A percentile compares a stretch with the other conserved stretches of the same genome.
Evolutionary conservation across 2,113 vertebrate genomes (phyloP).

Genomic region (Paratilapia polleni): DNA sequence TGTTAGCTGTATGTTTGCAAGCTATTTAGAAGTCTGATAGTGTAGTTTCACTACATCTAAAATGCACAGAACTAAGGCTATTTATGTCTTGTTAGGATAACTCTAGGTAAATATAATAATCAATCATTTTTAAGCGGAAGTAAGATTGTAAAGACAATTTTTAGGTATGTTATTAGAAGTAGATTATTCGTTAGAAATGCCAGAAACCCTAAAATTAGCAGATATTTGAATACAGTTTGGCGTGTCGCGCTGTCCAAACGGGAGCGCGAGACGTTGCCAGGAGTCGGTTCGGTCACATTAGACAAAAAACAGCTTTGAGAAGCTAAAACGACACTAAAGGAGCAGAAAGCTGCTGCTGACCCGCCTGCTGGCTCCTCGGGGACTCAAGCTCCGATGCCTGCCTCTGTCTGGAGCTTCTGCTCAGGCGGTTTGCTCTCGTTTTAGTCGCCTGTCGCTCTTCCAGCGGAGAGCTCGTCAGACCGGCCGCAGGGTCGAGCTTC

Average conservation of each 20-base stretch:
- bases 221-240: neutral
- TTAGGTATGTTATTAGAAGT: neutral
- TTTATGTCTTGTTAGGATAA: neutral
- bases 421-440: constrained; percentile 65
- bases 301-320: neutral
- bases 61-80: neutral
- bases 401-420: constrained; percentile 51
- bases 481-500: neutral
- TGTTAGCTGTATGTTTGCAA: neutral
- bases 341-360: neutral
- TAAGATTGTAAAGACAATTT: neutral
- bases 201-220: neutral
- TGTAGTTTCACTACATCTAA: neutral
- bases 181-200: no score
- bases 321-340: neutral
- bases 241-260: neutral
- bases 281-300: neutral
- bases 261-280: neutral
- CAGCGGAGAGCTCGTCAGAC: neutral
- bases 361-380: neutral
- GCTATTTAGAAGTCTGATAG: neutral
- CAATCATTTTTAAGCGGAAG: neutral
- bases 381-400: constrained; percentile 5
- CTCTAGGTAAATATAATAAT: neutral
- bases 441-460: neutral